A percentile compares a stretch with the other conserved stretches of the same genome.
These are phyloP conservation scores for Axea sp. DNA, from an alignment of 2,888 invertebrate species.

Conservation along the genomic window DNA sequence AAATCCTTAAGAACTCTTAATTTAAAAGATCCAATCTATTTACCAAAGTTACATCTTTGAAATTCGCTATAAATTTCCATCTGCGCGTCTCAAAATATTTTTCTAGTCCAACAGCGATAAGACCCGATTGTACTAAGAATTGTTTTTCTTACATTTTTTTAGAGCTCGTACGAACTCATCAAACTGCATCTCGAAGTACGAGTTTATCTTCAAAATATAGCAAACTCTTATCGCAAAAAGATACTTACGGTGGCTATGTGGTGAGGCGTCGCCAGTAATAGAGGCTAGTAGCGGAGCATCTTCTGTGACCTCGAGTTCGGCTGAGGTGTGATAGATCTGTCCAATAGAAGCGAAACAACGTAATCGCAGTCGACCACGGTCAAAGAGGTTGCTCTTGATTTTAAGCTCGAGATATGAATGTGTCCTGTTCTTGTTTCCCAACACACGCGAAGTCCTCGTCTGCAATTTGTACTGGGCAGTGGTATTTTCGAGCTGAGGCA, in stretches of 20 bases:
- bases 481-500: slow-evolving; percentile 70
- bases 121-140: no score
- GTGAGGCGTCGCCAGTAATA: slow-evolving; percentile 76
- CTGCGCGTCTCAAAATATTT: no score
- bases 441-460: slow-evolving; percentile 51
- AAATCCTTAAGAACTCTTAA: no score
- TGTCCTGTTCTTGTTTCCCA: slow-evolving; percentile 66
- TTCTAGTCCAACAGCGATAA: no score
- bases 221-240: slow-evolving; percentile 6
- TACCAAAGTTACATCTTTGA: no score
- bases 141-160: no score
- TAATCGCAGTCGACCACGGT: slow-evolving; percentile 69
- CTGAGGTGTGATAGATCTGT: slow-evolving; percentile 72
- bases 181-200: no score
- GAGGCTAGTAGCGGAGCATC: slow-evolving; percentile 75
- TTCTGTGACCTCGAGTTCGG: slow-evolving; percentile 72
- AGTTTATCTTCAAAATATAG: no score
- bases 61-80: no score
- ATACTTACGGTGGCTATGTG: slow-evolving; percentile 74
- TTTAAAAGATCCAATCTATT: no score
- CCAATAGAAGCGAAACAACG: slow-evolving; percentile 74
- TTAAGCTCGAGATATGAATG: slow-evolving; percentile 71
- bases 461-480: slow-evolving; percentile 65
- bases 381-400: slow-evolving; percentile 71
- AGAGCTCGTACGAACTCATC: no score